Conservation (phyloP, 2,113 vertebrate species). For the Daubentonia madagascariensis region DNA sequence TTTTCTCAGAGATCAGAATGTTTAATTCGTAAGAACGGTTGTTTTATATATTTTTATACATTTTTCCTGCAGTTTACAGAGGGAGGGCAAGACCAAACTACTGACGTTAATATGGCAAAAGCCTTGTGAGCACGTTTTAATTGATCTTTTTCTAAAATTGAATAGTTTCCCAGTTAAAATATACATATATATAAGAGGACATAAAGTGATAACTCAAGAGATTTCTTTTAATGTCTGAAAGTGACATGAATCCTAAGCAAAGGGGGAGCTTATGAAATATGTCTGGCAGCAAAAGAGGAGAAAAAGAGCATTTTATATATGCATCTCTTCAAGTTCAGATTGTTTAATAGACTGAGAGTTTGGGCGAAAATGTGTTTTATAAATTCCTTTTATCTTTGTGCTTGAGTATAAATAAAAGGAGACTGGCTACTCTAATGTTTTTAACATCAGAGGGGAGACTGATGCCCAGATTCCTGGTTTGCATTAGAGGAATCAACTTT, state of each 20-base stretch:
- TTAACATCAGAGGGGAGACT: background rate
- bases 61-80: background rate
- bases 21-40: background rate
- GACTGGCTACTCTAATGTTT: background rate
- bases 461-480: background rate
- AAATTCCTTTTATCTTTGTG: background rate
- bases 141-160: background rate
- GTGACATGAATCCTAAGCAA: background rate
- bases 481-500: background rate
- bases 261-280: background rate
- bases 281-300: background rate
- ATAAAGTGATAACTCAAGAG: background rate
- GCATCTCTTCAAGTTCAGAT: background rate
- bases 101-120: background rate
- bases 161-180: background rate
- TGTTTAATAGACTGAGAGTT: background rate
- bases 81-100: background rate
- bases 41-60: background rate
- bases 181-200: background rate
- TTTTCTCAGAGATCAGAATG: background rate
- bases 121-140: background rate
- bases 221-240: background rate
- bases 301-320: background rate
- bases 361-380: background rate
- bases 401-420: background rate